Evolutionary conservation across 2,888 invertebrate genomes (phyloP).

Genomic region (Amphipoea oculea): DNA sequence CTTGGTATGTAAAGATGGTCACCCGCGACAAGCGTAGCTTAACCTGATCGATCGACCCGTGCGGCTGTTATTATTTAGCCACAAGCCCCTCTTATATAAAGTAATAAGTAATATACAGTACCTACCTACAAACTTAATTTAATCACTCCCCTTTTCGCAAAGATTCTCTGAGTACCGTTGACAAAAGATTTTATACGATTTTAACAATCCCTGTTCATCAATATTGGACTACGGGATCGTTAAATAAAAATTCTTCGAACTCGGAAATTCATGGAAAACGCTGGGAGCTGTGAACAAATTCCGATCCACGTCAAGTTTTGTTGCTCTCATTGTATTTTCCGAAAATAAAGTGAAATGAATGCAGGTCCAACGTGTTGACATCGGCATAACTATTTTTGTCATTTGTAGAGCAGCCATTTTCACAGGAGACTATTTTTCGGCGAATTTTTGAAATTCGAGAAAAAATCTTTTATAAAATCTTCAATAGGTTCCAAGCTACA

Average conservation of each 20-base stretch:
- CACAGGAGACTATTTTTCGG: too few relatives aligned
- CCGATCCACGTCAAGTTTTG: constrained; percentile 7
- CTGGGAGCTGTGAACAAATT: constrained; percentile 31
- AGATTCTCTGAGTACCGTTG: neutral
- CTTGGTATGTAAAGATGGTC: too few relatives aligned
- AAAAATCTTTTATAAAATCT: too few relatives aligned
- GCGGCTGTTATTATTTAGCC: too few relatives aligned
- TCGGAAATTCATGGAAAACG: constrained; percentile 29
- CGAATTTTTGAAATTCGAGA: neutral
- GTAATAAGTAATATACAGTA: too few relatives aligned
- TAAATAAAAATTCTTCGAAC: constrained; percentile 29
- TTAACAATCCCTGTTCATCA: neutral
- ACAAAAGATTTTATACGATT: constrained; percentile 12
- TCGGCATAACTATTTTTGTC: neutral
- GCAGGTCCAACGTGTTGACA: constrained; percentile 1
- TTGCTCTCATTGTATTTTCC: constrained; percentile 31
- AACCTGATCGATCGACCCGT: too few relatives aligned
- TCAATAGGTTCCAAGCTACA: too few relatives aligned
- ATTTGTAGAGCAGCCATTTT: neutral
- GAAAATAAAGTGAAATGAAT: constrained; percentile 36
- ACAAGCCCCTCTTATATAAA: too few relatives aligned
- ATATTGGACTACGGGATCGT: constrained; percentile 24
- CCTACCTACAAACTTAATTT: neutral
- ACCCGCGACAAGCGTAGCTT: too few relatives aligned
- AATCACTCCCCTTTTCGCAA: neutral